These are phyloP conservation scores for Hucho hucho DNA, from an alignment of 2,113 vertebrate species.

Conservation along the genomic window DNA sequence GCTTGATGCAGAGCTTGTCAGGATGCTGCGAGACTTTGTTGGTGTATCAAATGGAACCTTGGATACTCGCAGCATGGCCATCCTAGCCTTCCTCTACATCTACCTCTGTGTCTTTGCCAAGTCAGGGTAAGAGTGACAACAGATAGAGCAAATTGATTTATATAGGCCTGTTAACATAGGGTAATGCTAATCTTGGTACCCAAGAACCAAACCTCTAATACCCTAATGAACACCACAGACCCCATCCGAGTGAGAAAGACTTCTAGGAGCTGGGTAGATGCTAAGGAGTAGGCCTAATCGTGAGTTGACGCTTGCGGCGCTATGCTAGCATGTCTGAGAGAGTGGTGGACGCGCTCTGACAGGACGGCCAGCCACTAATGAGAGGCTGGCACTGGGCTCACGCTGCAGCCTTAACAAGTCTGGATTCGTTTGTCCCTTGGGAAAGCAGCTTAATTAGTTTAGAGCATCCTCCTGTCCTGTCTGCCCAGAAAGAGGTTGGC, in stretches of 20 bases:
- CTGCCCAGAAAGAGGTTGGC: too few species aligned
- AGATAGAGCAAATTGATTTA: background rate
- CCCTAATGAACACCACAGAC: too few species aligned
- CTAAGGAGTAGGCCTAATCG: constrained; percentile 49
- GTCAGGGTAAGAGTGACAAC: constrained; percentile 70
- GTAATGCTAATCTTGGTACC: background rate
- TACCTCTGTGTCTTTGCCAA: constrained; percentile 81
- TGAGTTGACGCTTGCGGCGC: constrained; percentile 38
- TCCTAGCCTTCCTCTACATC: constrained; percentile 86
- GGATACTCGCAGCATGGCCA: constrained; percentile 67
- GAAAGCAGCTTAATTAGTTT: constrained; percentile 54
- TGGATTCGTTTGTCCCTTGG: constrained; percentile 54
- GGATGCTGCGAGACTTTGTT: constrained; percentile 76
- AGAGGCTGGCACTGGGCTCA: constrained; percentile 60
- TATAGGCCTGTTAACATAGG: background rate
- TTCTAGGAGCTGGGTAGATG: constrained; percentile 39
- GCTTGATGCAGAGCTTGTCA: constrained; percentile 77
- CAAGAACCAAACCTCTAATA: background rate
- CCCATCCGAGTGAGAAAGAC: constrained; percentile 20
- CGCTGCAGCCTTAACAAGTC: constrained; percentile 60
- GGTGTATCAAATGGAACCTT: constrained; percentile 59
- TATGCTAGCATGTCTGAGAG: constrained; percentile 43
- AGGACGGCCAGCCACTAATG: constrained; percentile 54
- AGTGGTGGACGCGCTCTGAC: constrained; percentile 61
- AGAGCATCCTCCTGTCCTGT: constrained; percentile 46